Evolutionary conservation across 2,797 vertebrate species (phyloP).

Genomic region (Ctenopoma kingsleyae): DNA sequence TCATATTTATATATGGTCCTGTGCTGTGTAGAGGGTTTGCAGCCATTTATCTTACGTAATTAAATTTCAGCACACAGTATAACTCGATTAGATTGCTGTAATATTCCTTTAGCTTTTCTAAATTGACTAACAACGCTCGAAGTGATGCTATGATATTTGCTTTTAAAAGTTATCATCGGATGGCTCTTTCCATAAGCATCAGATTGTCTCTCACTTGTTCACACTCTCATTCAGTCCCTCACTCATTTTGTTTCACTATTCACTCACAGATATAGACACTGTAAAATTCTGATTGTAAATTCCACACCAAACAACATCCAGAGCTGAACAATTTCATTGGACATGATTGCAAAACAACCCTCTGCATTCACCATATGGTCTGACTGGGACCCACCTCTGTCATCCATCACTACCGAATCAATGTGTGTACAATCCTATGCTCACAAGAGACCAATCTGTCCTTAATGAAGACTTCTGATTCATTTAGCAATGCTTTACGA

Average conservation of each 20-base stretch:
- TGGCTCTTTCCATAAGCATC: neutral
- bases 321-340: neutral
- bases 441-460: constrained; percentile 58
- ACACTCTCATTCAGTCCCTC: neutral
- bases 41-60: constrained; percentile 3
- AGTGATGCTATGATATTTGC: neutral
- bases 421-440: constrained; percentile 42
- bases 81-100: neutral
- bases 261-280: neutral
- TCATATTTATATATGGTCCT: constrained; percentile 15
- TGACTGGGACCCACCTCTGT: constrained; percentile 10
- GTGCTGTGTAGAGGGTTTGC: neutral
- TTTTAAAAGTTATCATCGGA: neutral
- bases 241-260: neutral
- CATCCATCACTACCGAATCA: constrained; percentile 58
- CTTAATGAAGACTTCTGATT: constrained; percentile 75
- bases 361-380: constrained; percentile 10
- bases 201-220: neutral
- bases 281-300: neutral
- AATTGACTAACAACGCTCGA: neutral
- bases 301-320: neutral
- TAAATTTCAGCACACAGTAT: neutral
- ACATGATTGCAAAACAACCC: neutral
- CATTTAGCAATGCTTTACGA: constrained; percentile 61
- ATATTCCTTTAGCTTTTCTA: neutral